Evolutionary conservation across 1,140 invertebrate species (phyloP).

Genomic region (Sitodiplosis mosellana): DNA sequence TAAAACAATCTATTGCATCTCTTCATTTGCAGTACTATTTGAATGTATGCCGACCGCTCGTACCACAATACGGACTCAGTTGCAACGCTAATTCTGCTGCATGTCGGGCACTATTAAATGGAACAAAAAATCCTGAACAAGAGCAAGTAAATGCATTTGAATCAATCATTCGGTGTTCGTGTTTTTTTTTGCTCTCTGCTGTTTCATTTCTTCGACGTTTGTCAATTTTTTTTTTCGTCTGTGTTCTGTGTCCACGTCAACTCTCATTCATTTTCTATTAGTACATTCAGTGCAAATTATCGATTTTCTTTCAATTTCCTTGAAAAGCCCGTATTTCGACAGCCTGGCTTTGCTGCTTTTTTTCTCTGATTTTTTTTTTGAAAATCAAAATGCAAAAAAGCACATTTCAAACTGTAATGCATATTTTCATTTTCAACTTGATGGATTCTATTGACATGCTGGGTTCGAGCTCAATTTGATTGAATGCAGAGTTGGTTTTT

Average conservation of each 20-base stretch:
- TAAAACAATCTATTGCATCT: background rate
- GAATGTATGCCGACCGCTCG: conserved; percentile 30
- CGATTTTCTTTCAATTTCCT: too few relatives aligned
- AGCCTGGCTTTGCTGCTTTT: too few relatives aligned
- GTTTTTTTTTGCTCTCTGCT: conserved; percentile 2
- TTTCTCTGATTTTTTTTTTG: too few relatives aligned
- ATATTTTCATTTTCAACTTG: too few relatives aligned
- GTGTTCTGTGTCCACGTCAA: background rate
- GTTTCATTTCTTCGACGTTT: background rate
- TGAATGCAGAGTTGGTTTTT: too few relatives aligned
- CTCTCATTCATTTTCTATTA: background rate
- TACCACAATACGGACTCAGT: conserved; percentile 25
- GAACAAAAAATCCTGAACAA: conserved; percentile 17
- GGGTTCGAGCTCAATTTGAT: too few relatives aligned
- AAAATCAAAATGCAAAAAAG: too few relatives aligned
- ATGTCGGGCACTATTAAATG: conserved; percentile 23
- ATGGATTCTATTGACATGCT: too few relatives aligned
- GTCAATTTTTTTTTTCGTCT: too few relatives aligned
- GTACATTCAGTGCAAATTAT: too few relatives aligned
- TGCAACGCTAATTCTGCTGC: conserved; percentile 28
- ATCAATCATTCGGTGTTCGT: conserved; percentile 5
- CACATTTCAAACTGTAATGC: too few relatives aligned
- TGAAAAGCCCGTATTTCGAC: too few relatives aligned
- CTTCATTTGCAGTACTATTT: conserved; percentile 18
- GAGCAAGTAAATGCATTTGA: conserved; percentile 22